These are phyloP conservation scores for Ceyx erithaca DNA, from an alignment of 2,797 vertebrate species.

Conservation along the genomic window DNA sequence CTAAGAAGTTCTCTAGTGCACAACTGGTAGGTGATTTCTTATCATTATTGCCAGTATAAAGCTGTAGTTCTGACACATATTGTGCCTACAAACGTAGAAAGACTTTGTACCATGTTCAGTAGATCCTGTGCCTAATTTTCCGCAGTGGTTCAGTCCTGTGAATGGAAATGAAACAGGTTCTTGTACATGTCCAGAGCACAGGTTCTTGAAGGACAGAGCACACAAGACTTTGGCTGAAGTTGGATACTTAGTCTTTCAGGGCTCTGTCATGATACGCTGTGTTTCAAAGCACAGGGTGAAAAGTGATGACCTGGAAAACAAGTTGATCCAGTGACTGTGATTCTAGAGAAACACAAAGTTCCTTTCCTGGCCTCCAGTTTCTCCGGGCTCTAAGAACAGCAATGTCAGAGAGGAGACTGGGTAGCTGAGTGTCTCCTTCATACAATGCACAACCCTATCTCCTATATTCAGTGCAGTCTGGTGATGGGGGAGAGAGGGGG, in stretches of 20 bases:
- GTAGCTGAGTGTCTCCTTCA: not conserved
- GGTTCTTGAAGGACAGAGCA: not conserved
- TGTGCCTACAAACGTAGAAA: not conserved
- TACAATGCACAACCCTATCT: not conserved
- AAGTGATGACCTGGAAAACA: not conserved
- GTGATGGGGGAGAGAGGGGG: not conserved
- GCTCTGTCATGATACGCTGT: not conserved
- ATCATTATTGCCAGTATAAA: not conserved
- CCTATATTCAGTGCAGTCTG: not conserved
- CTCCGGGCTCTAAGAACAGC: not conserved
- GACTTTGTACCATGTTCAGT: not conserved
- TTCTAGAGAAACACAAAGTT: not conserved
- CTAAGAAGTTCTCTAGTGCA: constrained; percentile 82
- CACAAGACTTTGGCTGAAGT: not conserved
- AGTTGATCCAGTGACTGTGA: not conserved
- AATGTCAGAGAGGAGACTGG: not conserved
- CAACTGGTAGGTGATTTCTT: constrained; percentile 79
- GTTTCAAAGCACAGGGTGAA: not conserved
- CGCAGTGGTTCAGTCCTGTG: not conserved
- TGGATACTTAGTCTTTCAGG: not conserved
- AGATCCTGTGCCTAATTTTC: not conserved
- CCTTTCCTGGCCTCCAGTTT: not conserved
- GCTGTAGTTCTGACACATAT: not conserved
- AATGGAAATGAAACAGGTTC: not conserved
- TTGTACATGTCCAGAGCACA: accelerated